Evolutionary conservation across 2,888 invertebrate species (phyloP), one percentile per base, ranked within the genome.

Genomic region (Melipona beecheii): DNA sequence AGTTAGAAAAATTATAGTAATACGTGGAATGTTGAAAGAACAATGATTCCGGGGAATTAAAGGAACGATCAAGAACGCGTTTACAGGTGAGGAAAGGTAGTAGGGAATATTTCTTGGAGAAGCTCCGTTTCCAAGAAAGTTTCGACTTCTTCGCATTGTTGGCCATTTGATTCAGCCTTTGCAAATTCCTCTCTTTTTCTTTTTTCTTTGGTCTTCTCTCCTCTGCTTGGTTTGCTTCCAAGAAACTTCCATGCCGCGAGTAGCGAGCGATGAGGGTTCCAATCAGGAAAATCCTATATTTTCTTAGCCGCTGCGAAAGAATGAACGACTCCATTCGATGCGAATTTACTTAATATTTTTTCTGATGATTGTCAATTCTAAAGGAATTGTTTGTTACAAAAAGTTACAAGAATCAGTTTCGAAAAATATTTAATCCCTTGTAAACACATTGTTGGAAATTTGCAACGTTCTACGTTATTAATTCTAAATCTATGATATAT

Each of bases 61-160:
- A 27, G 2, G 17, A 43, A 43, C 21, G 68, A 43, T 72, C 21
- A 31, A 31, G 79, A 65, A 73, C 65, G 65, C 60, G 76, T 72
- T 77, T 60, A 50, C 50, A 65, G 71, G 71, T 69, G n/a, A 64
- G 65, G 54, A 66, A 81, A 71, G 60, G 69, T 60, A 60, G 62
- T 52, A 27, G 31, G 72, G 62, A 69, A 78, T 78, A 79, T 66
- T 81, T 72, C 54, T 58, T 43, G 84, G 43, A 78, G 78, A 71
- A 81, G 73, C 62, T 62, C 43, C 75, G 69, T 65, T 89, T 89
- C 87, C 74, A 87, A 60, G 87, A 87, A 89, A 85, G 80, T 78
- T 80, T 71, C 75, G 65, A 68, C 74, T 86, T 89, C 86, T 72
- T 85, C 79, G 82, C 82, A 89, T 79, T 81, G 73, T 24, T 62